These are phyloP conservation scores for Rhinoptilus africanus DNA, from an alignment of 2,113 vertebrate genomes.

Conservation along the genomic window DNA sequence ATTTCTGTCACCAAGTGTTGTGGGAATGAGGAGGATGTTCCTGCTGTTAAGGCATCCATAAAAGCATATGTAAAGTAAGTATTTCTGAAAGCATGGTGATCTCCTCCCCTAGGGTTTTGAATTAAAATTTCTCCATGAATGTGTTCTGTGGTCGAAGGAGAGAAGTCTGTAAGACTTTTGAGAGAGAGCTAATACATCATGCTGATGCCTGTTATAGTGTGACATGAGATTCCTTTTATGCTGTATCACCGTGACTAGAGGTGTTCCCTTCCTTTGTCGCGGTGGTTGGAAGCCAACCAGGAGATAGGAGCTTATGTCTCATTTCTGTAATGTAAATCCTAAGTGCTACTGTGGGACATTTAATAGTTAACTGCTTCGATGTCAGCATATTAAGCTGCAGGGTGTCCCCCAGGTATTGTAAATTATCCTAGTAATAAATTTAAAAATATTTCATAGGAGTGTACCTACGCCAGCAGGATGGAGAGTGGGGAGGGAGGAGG, in stretches of 20 bases:
- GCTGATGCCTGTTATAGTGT: neutral
- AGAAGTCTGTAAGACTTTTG: neutral
- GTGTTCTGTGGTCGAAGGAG: neutral
- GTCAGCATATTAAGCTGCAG: neutral
- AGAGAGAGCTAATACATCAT: neutral
- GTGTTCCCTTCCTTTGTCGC: neutral
- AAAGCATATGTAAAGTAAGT: neutral
- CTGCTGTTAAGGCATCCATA: neutral
- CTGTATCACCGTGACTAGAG: neutral
- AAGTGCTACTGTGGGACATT: neutral
- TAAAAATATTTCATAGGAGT: neutral
- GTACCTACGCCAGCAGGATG: neutral
- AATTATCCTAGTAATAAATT: conserved; percentile 4
- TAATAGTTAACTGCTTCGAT: neutral
- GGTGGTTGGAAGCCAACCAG: neutral
- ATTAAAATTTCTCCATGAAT: neutral
- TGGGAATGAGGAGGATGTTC: neutral
- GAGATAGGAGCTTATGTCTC: neutral
- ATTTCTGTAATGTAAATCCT: neutral
- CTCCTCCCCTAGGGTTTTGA: neutral
- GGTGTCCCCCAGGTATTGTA: neutral
- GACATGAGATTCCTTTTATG: neutral
- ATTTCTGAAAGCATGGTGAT: neutral
- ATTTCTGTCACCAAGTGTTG: neutral
- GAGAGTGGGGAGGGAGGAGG: neutral